phyloP scores from a whole-genome alignment of 2,888 invertebrate species.

The Diadegma fenestrale region DNA sequence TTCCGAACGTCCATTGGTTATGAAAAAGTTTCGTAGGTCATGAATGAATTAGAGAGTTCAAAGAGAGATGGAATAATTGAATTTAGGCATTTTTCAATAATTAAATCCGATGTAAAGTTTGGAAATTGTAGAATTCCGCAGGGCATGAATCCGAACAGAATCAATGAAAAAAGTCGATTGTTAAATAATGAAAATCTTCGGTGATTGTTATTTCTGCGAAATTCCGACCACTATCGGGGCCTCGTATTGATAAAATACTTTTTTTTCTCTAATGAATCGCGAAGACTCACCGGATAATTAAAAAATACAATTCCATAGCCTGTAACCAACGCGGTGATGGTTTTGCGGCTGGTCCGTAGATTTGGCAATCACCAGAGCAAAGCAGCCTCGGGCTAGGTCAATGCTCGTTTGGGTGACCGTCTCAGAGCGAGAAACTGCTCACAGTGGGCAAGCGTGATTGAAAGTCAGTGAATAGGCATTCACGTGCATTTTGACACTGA shows the following conservation, averaged over 20 bases:
- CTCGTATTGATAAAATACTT: not conserved
- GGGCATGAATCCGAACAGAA: not conserved
- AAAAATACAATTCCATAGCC: not conserved
- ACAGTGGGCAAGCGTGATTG: too few species aligned
- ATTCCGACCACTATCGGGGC: not conserved
- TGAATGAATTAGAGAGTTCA: constrained; percentile 20
- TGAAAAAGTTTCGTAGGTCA: constrained; percentile 17
- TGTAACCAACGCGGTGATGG: too few species aligned
- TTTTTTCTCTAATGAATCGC: not conserved
- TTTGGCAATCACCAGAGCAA: not conserved
- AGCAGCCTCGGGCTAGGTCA: not conserved
- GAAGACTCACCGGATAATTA: constrained; percentile 6
- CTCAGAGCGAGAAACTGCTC: too few species aligned
- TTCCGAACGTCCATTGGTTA: not conserved
- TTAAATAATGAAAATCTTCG: constrained; percentile 1
- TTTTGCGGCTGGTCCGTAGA: too few species aligned
- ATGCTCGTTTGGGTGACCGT: not conserved
- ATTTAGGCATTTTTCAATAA: not conserved
- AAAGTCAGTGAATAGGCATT: too few species aligned
- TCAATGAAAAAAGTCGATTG: not conserved
- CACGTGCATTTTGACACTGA: not conserved
- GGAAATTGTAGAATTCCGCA: not conserved
- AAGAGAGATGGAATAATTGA: not conserved
- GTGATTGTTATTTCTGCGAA: not conserved
- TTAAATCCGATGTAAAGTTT: not conserved